Base-by-base conservation (phyloP, 2,797 vertebrate genomes). In the Gymnopithys bicolor region DNA sequence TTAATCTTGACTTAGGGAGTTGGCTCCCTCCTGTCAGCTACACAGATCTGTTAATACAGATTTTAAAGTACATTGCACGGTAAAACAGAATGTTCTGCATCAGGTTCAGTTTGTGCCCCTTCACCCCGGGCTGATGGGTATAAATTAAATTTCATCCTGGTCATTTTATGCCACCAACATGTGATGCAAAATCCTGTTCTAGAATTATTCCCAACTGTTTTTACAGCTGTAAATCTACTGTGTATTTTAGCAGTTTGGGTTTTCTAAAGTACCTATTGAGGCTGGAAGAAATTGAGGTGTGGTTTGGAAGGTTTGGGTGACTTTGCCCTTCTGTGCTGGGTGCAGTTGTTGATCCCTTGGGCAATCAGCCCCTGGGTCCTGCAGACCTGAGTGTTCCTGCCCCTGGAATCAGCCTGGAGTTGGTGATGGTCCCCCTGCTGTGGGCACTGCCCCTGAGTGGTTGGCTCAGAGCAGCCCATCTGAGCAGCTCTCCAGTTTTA, bases 291-390 rank as follows among this genome's bases (percentile, higher is more conserved):
- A 0, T 2, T 5, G 15, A 45, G 39, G 22, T 16, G 5, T 37
- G 53, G 8, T 27, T 70, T 67, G 33, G 19, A 7, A 28, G 33
- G 68, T 5, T 77, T 30, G 19, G 19, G 1, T 3, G 25, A 7
- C 48, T 0, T 0, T 25, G 21, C n/a, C 53, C 4, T 24, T 37
- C 32, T 28, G 27, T 46, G 43, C 52, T 0, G 0, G 13, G 4
- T 4, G 13, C 49, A 6, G 70, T 11, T 27, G 18, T 62, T 13
- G 53, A 10, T 53, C 45, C 33, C 13, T 17, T 5, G 10, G 52
- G 33, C 4, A 10, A 3, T 14, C 1, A 2, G 1, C 22, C 4
- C 9, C 69, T 19, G 19, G 25, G 24, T 22, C 13, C 19, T 8
- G 3, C 48, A 79, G 7, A 33, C 22, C 35, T 19, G 52, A 4